A percentile compares a stretch with the other conserved stretches of the same genome.
Conservation (phyloP, 2,888 invertebrate genomes). For the Holacanthella duospinosa region DNA sequence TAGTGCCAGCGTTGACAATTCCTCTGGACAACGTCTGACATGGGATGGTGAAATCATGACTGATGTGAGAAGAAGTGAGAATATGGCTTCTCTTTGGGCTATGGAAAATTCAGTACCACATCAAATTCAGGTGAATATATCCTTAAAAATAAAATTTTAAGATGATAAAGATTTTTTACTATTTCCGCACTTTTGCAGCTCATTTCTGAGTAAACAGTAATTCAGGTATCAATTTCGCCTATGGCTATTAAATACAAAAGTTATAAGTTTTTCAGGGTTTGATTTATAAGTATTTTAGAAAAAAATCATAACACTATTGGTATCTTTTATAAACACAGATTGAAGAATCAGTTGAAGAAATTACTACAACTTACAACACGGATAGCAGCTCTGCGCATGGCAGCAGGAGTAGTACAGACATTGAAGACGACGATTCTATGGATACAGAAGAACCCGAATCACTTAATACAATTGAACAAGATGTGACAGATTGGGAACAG, state of each 20-base stretch:
- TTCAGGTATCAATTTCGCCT: no score
- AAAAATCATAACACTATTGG: background rate
- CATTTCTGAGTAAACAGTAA: no score
- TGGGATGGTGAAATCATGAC: background rate
- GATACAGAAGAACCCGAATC: background rate
- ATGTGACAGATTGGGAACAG: conserved; percentile 61
- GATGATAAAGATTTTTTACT: background rate
- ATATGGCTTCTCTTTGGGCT: background rate
- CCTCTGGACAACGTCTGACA: background rate
- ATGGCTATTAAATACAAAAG: no score
- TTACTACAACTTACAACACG: background rate
- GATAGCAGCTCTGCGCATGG: background rate
- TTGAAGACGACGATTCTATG: background rate
- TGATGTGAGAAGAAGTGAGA: background rate
- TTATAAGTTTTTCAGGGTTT: no score
- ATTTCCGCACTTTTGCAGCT: no score
- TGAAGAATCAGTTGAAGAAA: conserved; percentile 9
- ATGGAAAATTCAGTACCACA: background rate
- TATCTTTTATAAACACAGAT: conserved; percentile 3
- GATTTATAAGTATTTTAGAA: background rate
- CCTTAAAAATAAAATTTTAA: background rate
- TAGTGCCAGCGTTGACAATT: no score
- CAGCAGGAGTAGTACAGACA: background rate
- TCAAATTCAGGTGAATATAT: background rate
- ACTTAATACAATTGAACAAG: background rate